Evolutionary conservation across 1,140 invertebrate genomes (phyloP), one percentile per base, ranked within the genome.

Genomic region (Drosophila willistoni): DNA sequence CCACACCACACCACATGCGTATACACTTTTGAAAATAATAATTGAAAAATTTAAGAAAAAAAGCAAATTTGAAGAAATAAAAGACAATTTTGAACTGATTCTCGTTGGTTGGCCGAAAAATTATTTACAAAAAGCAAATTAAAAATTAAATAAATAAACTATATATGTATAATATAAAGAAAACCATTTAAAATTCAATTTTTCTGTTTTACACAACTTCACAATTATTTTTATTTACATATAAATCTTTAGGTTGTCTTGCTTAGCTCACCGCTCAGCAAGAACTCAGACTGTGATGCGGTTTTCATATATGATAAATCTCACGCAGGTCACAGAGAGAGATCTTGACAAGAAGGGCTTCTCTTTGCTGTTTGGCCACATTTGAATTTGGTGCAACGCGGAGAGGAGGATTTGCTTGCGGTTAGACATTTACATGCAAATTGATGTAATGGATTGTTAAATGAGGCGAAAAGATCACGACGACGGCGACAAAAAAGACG

Each of bases 241-340:
- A 19, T 65, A 19, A 36, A 55, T 68, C 14, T 55, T 14, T 68
- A 80, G 83, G 82, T 75, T 84, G 84, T 22, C 56, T 55, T 73
- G 61, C 68, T 76, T 76, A 62, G 59, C 13, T 54, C 73, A 74
- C 93, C 56, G 94, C 95, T 93, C 92, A 96, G 96, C 95, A 96
- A 96, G 96, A 96, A 96, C 96, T 97, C 96, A 96, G 96, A 96
- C 96, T 97, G 96, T 97, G 96, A 97, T 97, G 96, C 96, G 96
- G 95, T 73, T 92, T 71, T 51, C 44, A 51, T 22, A 51, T 47
- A 10, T 47, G 44, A 51, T 19, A 60, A 47, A 79, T 79, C 73
- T 70, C 65, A 93, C 95, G 96, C 96, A 96, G 92, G 94, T 96
- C 96, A 96, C 96, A 96, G 95, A 91, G 93, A 94, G 94, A 96